Percentiles rank a stretch among this genome's conserved stretches.
These are phyloP conservation scores for Synanthedon tipuliformis DNA, from an alignment of 2,888 invertebrate species.

Conservation along the genomic window DNA sequence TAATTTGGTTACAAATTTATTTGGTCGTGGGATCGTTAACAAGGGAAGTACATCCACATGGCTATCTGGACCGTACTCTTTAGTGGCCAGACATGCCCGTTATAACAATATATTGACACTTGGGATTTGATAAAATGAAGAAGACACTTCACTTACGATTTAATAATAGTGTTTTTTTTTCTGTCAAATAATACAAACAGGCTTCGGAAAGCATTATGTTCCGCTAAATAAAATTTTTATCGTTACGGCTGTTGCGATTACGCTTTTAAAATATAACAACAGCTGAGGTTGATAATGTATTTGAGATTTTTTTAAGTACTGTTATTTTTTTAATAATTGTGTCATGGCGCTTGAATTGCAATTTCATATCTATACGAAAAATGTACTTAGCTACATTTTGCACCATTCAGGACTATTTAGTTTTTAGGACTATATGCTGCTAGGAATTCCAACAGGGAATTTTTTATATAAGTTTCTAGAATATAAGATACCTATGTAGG, in stretches of 20 bases:
- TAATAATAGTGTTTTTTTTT: conserved; percentile 58
- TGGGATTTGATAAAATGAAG: conserved; percentile 64
- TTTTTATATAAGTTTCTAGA: too few relatives aligned
- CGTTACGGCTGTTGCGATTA: conserved; percentile 40
- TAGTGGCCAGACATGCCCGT: conserved; percentile 55
- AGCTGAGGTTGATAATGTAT: not conserved
- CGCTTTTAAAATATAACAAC: conserved; percentile 20
- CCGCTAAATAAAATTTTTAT: conserved; percentile 50
- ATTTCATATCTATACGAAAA: too few relatives aligned
- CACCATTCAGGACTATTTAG: too few relatives aligned
- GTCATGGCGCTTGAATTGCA: conserved; percentile 19
- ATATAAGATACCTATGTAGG: too few relatives aligned
- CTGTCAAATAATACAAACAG: conserved; percentile 18
- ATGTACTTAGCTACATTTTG: too few relatives aligned
- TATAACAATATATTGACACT: conserved; percentile 68
- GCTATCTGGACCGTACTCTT: conserved; percentile 62
- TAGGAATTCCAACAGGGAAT: too few relatives aligned
- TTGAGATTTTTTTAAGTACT: conserved; percentile 11
- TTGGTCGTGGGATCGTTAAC: conserved; percentile 67
- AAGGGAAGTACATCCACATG: conserved; percentile 60
- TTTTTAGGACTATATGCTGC: too few relatives aligned
- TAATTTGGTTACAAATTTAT: conserved; percentile 72
- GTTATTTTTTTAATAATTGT: conserved; percentile 41
- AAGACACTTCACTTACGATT: conserved; percentile 63
- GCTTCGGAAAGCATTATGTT: conserved; percentile 31